Percentiles rank a stretch among this genome's conserved stretches.
phyloP scores from a whole-genome alignment of 2,888 invertebrate species.

The Choristoneura rosaceana region DNA sequence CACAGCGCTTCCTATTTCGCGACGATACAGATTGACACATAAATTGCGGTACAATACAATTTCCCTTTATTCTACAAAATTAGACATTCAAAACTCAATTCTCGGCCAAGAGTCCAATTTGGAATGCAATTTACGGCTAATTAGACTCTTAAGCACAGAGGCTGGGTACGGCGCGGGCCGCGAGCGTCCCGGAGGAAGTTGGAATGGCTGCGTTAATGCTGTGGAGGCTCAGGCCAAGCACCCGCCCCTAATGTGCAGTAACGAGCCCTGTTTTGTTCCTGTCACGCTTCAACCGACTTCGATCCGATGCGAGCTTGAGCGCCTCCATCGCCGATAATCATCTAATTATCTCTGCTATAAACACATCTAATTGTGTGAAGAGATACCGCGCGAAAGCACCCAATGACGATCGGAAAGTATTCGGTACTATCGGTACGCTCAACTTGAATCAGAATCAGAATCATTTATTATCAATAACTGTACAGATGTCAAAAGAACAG shows the following conservation, averaged over 20 bases:
- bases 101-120: slow-evolving; percentile 76
- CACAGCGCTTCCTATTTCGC: slow-evolving; percentile 50
- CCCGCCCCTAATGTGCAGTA: slow-evolving; percentile 61
- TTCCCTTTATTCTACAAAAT: slow-evolving; percentile 75
- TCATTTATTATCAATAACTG: too few relatives aligned
- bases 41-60: slow-evolving; percentile 71
- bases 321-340: slow-evolving; percentile 29
- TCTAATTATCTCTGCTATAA: slow-evolving; percentile 35
- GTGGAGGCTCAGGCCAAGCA: slow-evolving; percentile 39
- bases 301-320: slow-evolving; percentile 31
- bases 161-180: slow-evolving; percentile 52
- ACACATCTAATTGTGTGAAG: slow-evolving; percentile 34
- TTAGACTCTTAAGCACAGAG: slow-evolving; percentile 79
- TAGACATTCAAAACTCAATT: slow-evolving; percentile 81
- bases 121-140: slow-evolving; percentile 81
- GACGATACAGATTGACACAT: slow-evolving; percentile 71
- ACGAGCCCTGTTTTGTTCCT: slow-evolving; percentile 60
- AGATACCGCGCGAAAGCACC: slow-evolving; percentile 26
- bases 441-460: too few relatives aligned
- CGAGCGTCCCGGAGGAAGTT: slow-evolving; percentile 61
- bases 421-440: not conserved
- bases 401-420: slow-evolving; percentile 13
- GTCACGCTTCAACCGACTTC: slow-evolving; percentile 44
- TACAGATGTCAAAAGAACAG: too few relatives aligned
- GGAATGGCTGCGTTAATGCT: slow-evolving; percentile 58